Base-by-base conservation (phyloP, 1,140 invertebrate species). In the Tetramorium simillimum region DNA sequence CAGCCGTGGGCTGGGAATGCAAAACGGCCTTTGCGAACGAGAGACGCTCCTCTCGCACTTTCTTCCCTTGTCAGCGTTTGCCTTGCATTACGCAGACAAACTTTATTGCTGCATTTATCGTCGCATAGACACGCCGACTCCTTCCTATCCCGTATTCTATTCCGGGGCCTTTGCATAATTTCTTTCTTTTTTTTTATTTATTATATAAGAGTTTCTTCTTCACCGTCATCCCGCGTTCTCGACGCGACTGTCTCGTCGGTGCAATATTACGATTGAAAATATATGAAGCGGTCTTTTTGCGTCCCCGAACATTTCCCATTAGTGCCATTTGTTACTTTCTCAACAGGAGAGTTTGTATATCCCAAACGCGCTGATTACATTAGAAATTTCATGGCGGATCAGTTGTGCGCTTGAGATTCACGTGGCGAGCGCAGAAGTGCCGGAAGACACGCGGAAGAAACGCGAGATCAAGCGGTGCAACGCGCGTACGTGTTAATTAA, bases 361-460 rank as follows among this genome's bases (percentile, higher is more conserved):
- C 37, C n/a, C 63, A 43, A 67, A 67, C 37, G 37, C n/a, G 37
- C 63, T 21, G n/a, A 76, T 58, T 43, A 40, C 53, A 33, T 62
- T 37, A 14, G 56, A 62, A 60, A 77, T 5, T 43, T 77, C 33
- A 63, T 21, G 16, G 49, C 16, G 21, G n/a, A 18, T 63, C n/a
- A 69, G 37, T 69, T 12, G 21, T 49, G 21, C 10, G 14, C 62
- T 14, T 21, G 60, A 67, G 37, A 56, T 58, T 72, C 37, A 21
- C 21, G 12, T 49, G n/a, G 24, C 14, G 18, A 69, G 24, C 21
- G 62, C 28, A 18, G 7, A 43, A 21, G 53, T 70, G 21, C 40
- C 28, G 46, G 75, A 80, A 43, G 43, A 80, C 33, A 53, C 43
- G 62, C 85, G 76, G 87, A 81, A 88, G 87, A 81, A 88, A 85